These are phyloP conservation scores for Dastarcus helophoroides DNA, from an alignment of 2,888 invertebrate species.

Conservation along the genomic window DNA sequence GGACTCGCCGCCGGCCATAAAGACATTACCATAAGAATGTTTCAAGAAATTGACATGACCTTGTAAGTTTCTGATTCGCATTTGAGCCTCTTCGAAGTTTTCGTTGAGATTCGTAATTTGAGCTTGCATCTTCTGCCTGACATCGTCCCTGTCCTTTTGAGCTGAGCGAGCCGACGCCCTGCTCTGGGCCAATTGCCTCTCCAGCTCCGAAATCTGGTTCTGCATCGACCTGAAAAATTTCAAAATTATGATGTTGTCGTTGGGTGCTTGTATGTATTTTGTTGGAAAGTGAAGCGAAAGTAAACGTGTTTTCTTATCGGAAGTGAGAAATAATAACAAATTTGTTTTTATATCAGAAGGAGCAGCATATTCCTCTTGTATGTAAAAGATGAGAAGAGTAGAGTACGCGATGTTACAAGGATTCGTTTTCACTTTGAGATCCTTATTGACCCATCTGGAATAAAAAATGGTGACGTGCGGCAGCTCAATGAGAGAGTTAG, in stretches of 20 bases:
- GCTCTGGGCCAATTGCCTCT: slow-evolving; percentile 52
- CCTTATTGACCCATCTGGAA: no score
- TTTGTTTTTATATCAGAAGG: not conserved
- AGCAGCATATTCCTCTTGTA: no score
- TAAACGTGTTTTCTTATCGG: not conserved
- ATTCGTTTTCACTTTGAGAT: no score
- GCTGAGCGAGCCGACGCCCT: slow-evolving; percentile 52
- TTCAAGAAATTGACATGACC: slow-evolving; percentile 53
- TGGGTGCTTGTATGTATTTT: not conserved
- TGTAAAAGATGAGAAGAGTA: no score
- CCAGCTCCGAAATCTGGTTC: slow-evolving; percentile 52
- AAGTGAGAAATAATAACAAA: not conserved
- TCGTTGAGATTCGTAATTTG: slow-evolving; percentile 56
- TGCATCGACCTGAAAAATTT: no score
- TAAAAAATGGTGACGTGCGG: no score
- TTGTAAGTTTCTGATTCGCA: slow-evolving; percentile 50
- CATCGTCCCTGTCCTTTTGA: slow-evolving; percentile 58
- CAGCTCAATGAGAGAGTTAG: no score
- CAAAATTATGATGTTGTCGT: no score
- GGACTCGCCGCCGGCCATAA: slow-evolving; percentile 13
- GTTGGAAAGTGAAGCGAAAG: not conserved
- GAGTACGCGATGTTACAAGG: no score
- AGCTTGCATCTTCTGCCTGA: slow-evolving; percentile 56
- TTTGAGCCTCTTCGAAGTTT: slow-evolving; percentile 55
- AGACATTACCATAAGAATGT: slow-evolving; percentile 29